phyloP scores from a whole-genome alignment of 2,797 vertebrate species.

The Pipistrellus pipistrellus region DNA sequence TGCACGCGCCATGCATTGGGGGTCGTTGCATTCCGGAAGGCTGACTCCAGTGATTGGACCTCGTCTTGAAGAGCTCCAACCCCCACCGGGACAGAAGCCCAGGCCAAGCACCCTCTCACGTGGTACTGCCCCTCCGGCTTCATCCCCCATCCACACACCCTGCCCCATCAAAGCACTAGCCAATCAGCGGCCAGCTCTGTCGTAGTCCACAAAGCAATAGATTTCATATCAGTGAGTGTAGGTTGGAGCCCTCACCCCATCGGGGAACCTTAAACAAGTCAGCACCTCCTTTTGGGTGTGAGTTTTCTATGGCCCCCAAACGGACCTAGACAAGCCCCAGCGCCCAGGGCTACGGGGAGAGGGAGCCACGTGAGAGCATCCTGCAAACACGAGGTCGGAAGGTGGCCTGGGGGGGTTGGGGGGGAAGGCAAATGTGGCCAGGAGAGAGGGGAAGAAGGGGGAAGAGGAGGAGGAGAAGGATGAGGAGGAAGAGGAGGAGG shows the following conservation, averaged over 20 bases:
- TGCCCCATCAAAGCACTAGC: neutral
- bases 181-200: accelerated
- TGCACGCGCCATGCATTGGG: accelerated
- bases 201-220: accelerated
- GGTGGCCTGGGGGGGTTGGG: neutral
- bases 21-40: neutral
- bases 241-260: neutral
- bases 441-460: no score
- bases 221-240: accelerated
- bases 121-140: no score
- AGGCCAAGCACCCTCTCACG: neutral
- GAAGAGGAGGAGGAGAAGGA: no score
- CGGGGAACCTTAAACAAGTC: neutral
- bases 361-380: accelerated
- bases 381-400: accelerated
- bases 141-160: no score
- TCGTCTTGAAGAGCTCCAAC: neutral
- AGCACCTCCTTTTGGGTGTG: no score
- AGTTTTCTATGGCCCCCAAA: neutral
- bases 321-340: neutral
- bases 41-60: neutral
- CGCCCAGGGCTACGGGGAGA: accelerated
- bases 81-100: neutral
- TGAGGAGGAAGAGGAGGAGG: no score
- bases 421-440: no score